A percentile compares a stretch with the other conserved stretches of the same genome.
These are phyloP conservation scores for Grammomys surdaster DNA, from an alignment of 2,113 vertebrate species.

Conservation along the genomic window DNA sequence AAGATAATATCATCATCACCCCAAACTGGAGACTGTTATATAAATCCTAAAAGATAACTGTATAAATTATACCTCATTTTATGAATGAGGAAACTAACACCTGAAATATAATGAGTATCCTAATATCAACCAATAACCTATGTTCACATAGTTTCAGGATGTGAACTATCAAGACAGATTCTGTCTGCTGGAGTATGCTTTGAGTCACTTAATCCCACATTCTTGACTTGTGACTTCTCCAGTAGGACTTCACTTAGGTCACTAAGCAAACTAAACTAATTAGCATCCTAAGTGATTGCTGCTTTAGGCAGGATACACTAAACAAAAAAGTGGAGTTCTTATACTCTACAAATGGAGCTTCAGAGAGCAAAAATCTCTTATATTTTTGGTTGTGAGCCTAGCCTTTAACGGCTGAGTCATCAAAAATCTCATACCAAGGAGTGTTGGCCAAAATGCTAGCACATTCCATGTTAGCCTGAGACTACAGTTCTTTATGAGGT, in stretches of 20 bases:
- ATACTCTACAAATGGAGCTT: not conserved
- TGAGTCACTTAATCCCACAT: not conserved
- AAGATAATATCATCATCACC: not conserved
- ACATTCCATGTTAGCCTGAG: not conserved
- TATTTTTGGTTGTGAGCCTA: no score
- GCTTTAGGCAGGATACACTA: not conserved
- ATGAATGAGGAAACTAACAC: not conserved
- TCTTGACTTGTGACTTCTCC: not conserved
- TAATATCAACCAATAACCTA: not conserved
- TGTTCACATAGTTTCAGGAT: not conserved
- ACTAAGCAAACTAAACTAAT: not conserved
- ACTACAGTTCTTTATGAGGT: not conserved
- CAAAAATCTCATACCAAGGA: not conserved
- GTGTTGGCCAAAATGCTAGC: not conserved
- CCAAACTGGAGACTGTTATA: not conserved
- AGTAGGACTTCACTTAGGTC: not conserved
- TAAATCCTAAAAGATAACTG: not conserved
- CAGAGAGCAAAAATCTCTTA: not conserved
- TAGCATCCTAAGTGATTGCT: not conserved
- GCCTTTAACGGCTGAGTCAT: no score
- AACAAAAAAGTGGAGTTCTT: not conserved
- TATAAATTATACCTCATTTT: not conserved
- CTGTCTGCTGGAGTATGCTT: not conserved
- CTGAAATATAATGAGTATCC: not conserved
- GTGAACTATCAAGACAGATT: not conserved